Percentiles rank a stretch among this genome's conserved stretches.
These are phyloP conservation scores for Limnephilus rhombicus DNA, from an alignment of 2,888 invertebrate genomes.

Conservation along the genomic window DNA sequence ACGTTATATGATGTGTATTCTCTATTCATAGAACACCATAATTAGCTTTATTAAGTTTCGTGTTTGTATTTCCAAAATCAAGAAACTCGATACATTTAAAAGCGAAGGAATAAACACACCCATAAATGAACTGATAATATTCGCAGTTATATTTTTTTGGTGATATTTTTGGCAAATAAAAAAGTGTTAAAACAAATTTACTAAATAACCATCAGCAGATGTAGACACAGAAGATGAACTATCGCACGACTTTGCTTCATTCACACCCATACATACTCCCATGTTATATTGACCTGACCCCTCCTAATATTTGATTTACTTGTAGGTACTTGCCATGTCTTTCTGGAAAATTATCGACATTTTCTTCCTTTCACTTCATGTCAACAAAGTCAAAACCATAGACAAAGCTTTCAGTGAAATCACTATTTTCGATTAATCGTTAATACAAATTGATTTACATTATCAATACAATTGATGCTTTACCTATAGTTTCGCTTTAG, in stretches of 20 bases:
- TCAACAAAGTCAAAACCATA: neutral
- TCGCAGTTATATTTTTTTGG: neutral
- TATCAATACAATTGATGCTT: no score
- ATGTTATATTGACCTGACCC: neutral
- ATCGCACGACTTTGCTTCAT: neutral
- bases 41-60: slow-evolving; percentile 32
- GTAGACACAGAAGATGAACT: neutral
- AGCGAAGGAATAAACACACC: neutral
- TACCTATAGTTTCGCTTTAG: no score
- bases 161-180: neutral
- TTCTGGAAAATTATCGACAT: neutral
- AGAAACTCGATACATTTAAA: neutral
- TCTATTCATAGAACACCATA: slow-evolving; percentile 11
- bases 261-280: neutral
- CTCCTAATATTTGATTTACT: neutral
- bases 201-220: neutral
- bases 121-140: neutral
- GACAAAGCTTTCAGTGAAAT: no score
- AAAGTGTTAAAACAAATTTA: no score
- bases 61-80: slow-evolving; percentile 12
- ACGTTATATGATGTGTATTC: slow-evolving; percentile 43
- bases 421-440: no score
- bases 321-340: neutral
- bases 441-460: no score
- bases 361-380: neutral